These are phyloP conservation scores for Lasiommata megera DNA, from an alignment of 2,888 invertebrate species.

Conservation along the genomic window DNA sequence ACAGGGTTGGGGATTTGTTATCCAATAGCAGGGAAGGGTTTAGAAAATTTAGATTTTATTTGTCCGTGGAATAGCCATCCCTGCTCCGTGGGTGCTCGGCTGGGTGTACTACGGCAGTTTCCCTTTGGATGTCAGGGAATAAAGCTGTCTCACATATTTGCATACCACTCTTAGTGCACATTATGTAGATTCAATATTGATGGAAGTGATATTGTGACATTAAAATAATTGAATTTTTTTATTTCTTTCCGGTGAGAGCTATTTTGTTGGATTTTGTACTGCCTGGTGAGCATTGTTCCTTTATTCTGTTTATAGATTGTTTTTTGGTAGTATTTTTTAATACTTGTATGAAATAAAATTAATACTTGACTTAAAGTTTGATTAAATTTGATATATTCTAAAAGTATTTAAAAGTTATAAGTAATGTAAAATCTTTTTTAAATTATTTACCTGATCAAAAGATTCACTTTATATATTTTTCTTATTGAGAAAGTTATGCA, in stretches of 20 bases:
- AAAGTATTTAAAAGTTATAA: no score
- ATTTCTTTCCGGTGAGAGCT: neutral
- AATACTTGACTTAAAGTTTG: no score
- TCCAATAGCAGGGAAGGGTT: slow-evolving; percentile 68
- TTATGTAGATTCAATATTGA: neutral
- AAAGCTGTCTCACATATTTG: slow-evolving; percentile 49
- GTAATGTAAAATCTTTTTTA: no score
- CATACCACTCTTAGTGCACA: slow-evolving; percentile 9
- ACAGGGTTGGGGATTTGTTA: slow-evolving; percentile 61
- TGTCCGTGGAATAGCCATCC: slow-evolving; percentile 46
- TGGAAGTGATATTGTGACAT: neutral
- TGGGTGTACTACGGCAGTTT: slow-evolving; percentile 50
- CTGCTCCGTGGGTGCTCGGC: slow-evolving; percentile 47
- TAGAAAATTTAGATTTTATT: slow-evolving; percentile 65
- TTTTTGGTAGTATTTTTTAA: neutral
- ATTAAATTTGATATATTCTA: no score
- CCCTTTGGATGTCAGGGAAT: slow-evolving; percentile 44
- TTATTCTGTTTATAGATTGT: no score
- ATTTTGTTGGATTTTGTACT: slow-evolving; percentile 1
- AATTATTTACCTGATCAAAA: no score
- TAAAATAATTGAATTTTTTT: neutral
- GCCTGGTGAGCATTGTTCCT: neutral
- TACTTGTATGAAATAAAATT: no score
- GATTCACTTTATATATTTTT: no score
- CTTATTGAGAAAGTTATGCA: no score